Base-by-base conservation (phyloP, 2,888 invertebrate genomes). In the Anticlea derivata region DNA sequence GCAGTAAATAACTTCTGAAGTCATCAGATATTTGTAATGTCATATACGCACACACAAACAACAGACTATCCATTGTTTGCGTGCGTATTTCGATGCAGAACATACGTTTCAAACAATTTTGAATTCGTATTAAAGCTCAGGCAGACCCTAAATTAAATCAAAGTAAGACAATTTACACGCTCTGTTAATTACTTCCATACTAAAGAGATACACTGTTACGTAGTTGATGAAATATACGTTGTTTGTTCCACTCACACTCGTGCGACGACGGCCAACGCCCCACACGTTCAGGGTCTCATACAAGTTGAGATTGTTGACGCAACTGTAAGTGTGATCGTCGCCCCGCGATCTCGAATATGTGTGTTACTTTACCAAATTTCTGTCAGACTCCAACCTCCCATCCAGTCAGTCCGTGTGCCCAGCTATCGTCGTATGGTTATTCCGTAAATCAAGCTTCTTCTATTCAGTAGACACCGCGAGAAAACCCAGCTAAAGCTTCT, bases 321-420 rank as follows among this genome's bases (percentile, higher is more conserved):
- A 75, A 91, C 86, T 91, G 93, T 93, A 92, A 93, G 93, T 92
- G 73, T 76, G 80, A 73, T 68, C 71, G 73, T 73, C 78, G 72
- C 72, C 74, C 75, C 74, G 70, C 81, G 76, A 78, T 78, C 75
- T 78, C 80, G 68, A 78, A 78, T 86, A 75, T 86, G 80, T 88
- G 88, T 88, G 87, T 87, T 81, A 78, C 69, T 75, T 83, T 84
- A 80, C 73, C 73, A 75, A 76, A 72, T 78, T 67, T 80, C 73
- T 86, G 82, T 85, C 76, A 75, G 66, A 68, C 63, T 71, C 68
- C 70, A 72, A 64, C 67, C 78, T 66, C 78, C 73, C 73, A 77
- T 68, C 78, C 78, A 74, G 68, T 69, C 70, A 75, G 70, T 82
- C 65, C 72, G 74, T 83, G 83, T 85, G 79, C 73, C 75, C 78